Percentiles rank a stretch among this genome's conserved stretches.
Conservation (phyloP, 2,888 invertebrate genomes). For the Drosophila greeni region DNA sequence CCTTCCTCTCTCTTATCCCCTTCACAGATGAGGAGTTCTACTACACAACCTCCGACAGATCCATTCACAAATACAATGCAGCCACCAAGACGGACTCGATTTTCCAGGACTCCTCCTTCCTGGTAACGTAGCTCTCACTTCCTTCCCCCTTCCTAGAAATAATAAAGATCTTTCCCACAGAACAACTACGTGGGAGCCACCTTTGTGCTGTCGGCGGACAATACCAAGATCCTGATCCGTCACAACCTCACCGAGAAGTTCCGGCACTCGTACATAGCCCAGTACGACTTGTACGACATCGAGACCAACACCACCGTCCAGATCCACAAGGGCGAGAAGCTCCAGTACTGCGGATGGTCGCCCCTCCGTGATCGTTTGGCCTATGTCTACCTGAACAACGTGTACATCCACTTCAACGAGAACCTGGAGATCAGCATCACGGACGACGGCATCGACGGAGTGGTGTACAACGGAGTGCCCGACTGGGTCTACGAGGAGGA, state of each 20-base stretch:
- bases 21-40: constrained; percentile 81
- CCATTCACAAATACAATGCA: constrained; percentile 79
- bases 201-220: constrained; percentile 76
- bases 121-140: constrained; percentile 56
- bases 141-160: not conserved
- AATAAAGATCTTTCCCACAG: constrained; percentile 49
- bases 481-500: constrained; percentile 98
- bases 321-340: constrained; percentile 80
- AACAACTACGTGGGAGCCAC: constrained; percentile 71
- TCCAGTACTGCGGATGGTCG: constrained; percentile 84
- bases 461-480: constrained; percentile 89
- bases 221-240: constrained; percentile 74
- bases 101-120: constrained; percentile 62
- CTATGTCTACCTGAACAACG: constrained; percentile 85
- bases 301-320: constrained; percentile 71
- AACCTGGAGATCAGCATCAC: constrained; percentile 80
- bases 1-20: not conserved
- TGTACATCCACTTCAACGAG: constrained; percentile 79
- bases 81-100: constrained; percentile 59
- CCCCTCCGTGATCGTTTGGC: constrained; percentile 80
- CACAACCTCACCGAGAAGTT: constrained; percentile 79
- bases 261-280: constrained; percentile 83
- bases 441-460: constrained; percentile 82
- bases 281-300: constrained; percentile 83
- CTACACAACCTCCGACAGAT: constrained; percentile 75